These are phyloP conservation scores for Cerastis leucographa DNA, from an alignment of 2,888 invertebrate species.

Conservation along the genomic window DNA sequence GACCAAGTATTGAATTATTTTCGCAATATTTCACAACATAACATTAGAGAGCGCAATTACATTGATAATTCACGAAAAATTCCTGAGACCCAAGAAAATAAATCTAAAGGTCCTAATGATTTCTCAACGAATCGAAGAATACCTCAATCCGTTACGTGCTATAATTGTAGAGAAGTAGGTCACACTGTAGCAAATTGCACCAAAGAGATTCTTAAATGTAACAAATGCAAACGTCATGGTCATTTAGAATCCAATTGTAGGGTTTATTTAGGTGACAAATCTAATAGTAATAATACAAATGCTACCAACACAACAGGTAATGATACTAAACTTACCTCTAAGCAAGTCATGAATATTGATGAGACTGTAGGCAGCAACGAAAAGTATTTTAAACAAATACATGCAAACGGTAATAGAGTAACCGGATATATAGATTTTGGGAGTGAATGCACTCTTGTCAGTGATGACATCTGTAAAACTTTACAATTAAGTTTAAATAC, in stretches of 20 bases:
- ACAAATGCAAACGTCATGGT: constrained; percentile 1
- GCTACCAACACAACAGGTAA: background rate
- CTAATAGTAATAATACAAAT: background rate
- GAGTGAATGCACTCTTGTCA: background rate
- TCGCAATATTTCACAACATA: background rate
- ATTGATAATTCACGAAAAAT: background rate
- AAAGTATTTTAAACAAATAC: background rate
- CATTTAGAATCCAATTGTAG: constrained; percentile 2
- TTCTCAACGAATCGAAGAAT: background rate
- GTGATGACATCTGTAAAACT: background rate
- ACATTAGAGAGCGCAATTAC: background rate
- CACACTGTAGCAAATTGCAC: constrained; percentile 1
- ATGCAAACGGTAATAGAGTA: background rate
- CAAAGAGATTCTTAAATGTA: background rate
- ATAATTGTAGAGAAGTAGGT: background rate
- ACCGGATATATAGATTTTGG: background rate
- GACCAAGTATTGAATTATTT: constrained; percentile 1
- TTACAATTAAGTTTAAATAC: background rate
- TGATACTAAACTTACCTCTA: background rate
- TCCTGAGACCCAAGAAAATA: background rate
- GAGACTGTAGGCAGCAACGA: background rate
- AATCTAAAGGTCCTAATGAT: background rate
- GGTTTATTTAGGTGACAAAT: background rate
- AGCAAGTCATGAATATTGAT: background rate
- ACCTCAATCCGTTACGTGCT: background rate